Base-by-base conservation (phyloP, 2,888 invertebrate species). In the Gastracanthus pulcherrimus region DNA sequence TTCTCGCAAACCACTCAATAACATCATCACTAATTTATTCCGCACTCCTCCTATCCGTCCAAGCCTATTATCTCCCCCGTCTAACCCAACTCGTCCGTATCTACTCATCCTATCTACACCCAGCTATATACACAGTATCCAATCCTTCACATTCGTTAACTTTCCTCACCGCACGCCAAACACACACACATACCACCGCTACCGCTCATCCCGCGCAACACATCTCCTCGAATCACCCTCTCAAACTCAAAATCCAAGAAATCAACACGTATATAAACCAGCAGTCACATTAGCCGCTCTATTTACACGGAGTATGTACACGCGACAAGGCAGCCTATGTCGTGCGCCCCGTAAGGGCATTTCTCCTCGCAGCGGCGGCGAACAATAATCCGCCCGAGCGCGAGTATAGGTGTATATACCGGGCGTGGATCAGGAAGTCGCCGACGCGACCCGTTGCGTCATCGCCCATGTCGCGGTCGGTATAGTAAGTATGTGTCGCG, bases 391-490 rank as follows among this genome's bases (percentile, higher is more conserved):
- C 36, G 36, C n/a, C n/a, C n/a, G n/a, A n/a, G 45, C 45, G 45
- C 16, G n/a, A n/a, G n/a, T n/a, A n/a, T n/a, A n/a, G n/a, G n/a
- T n/a, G n/a, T 16, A 0, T 45, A 45, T 38, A 38, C 45, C 70
- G 55, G 70, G 70, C 70, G 70, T 70, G 45, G 45, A 70, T 70
- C 70, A 70, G 70, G 70, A 70, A 70, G 70, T 70, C 26, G n/a
- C 11, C 34, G 7, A n/a, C 45, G 41, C 26, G 70, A 19, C 23
- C 36, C 55, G 23, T 70, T 70, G 55, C 70, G 55, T 70, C 70
- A 70, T 55, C 5, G 19, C 13, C 16, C n/a, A n/a, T 45, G 45
- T 45, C n/a, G n/a, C n/a, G n/a, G n/a, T n/a, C n/a, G n/a, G n/a
- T n/a, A n/a, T n/a, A n/a, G 41, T 41, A 16, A 13, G 41, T 41